Conservation (phyloP, 2,113 vertebrate genomes). For the Passer montanus region DNA sequence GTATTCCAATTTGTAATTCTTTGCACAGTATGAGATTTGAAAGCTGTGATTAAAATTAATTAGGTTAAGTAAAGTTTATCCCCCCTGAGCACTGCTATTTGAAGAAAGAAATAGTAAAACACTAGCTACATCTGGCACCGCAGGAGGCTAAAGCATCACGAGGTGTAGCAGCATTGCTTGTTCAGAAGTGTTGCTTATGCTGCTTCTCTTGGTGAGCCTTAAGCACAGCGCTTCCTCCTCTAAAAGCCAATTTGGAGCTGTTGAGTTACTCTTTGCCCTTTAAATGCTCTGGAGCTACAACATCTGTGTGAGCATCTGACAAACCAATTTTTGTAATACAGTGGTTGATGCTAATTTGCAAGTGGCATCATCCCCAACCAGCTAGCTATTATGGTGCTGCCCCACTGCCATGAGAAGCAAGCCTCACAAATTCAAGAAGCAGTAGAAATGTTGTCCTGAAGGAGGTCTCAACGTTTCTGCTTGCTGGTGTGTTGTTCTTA, state of each 20-base stretch:
- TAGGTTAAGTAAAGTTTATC: constrained; percentile 89
- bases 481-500: not conserved
- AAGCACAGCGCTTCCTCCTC: constrained; percentile 39
- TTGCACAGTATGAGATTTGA: constrained; percentile 84
- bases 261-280: constrained; percentile 45
- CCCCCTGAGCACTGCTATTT: constrained; percentile 80
- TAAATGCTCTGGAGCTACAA: constrained; percentile 54
- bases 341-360: not conserved
- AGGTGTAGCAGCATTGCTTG: constrained; percentile 27
- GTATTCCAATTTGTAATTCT: constrained; percentile 84
- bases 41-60: constrained; percentile 90
- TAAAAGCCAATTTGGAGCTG: constrained; percentile 66
- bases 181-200: constrained; percentile 37
- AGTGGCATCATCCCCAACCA: not conserved
- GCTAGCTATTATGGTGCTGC: not conserved
- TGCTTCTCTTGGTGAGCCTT: constrained; percentile 64
- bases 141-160: constrained; percentile 70
- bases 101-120: constrained; percentile 78
- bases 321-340: not conserved
- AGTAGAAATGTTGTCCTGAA: not conserved
- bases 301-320: constrained; percentile 11
- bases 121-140: constrained; percentile 73
- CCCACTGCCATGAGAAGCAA: accelerated
- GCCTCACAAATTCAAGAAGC: not conserved
- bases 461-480: not conserved